Percentiles rank a stretch among this genome's conserved stretches.
These are phyloP conservation scores for Mantis religiosa DNA, from an alignment of 2,888 invertebrate genomes.

Conservation along the genomic window DNA sequence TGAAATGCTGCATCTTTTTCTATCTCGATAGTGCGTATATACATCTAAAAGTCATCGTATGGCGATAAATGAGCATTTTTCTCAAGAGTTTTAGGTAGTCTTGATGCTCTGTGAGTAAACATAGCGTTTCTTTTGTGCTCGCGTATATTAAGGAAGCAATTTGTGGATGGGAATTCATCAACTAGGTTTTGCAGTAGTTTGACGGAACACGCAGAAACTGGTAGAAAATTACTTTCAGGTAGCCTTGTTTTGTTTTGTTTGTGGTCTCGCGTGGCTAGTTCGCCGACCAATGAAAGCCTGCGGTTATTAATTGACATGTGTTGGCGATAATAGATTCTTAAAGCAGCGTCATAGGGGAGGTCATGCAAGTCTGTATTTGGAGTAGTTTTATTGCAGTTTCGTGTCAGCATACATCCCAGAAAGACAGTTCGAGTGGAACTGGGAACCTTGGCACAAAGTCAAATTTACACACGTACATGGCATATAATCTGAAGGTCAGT, in stretches of 20 bases:
- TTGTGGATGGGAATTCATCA: too few species aligned
- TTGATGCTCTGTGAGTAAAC: too few species aligned
- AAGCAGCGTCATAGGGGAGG: neutral
- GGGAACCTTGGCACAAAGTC: neutral
- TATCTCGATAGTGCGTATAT: too few species aligned
- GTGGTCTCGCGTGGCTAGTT: neutral
- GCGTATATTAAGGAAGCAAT: too few species aligned
- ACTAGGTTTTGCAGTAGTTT: neutral
- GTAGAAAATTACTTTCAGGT: neutral
- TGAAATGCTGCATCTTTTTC: too few species aligned
- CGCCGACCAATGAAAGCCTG: neutral
- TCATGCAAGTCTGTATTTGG: neutral
- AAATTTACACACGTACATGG: neutral
- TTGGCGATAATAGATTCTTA: neutral
- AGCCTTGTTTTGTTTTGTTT: neutral
- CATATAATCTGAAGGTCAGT: neutral
- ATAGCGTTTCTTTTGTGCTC: too few species aligned
- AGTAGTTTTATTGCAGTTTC: too few species aligned
- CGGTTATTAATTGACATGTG: neutral
- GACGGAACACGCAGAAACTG: neutral
- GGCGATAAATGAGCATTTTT: too few species aligned
- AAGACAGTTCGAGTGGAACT: neutral
- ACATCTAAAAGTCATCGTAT: too few species aligned
- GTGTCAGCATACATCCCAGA: neutral
- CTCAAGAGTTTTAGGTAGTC: too few species aligned